Evolutionary conservation across 2,888 invertebrate genomes (phyloP), one percentile per base, ranked within the genome.

Genomic region (Diaperis boleti): DNA sequence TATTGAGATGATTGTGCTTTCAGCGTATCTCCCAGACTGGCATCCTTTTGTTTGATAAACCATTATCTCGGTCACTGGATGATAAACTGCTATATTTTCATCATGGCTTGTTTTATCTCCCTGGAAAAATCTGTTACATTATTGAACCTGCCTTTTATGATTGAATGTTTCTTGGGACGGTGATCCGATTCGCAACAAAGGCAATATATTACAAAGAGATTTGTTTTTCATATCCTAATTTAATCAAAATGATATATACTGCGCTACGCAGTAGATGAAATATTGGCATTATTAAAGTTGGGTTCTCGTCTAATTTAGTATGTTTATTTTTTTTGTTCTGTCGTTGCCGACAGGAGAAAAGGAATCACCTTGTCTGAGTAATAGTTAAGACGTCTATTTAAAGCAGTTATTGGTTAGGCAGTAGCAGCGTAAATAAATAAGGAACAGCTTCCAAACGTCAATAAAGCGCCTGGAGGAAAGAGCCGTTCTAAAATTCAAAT

Each of bases 401-500:
- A 59, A 59, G 52, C 42, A 42, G 55, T 62, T 62, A 57, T 62
- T 47, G 47, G 42, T 62, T 41, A 50, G 57, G 59, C 52, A 59
- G 35, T 18, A 33, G 64, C 59, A 64, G 65, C 47, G 62, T 62
- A 56, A 64, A 63, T 33, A 49, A 59, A 66, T 61, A 59, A 55
- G 50, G 45, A 55, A 62, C 68, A 65, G 65, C 66, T 69, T 67
- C 15, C 41, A 55, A 55, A 64, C 45, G 54, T 64, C 62, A 59
- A 62, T 62, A 65, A 62, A 59, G 55, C 18, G 57, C 50, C 69
- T 47, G 59, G 66, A 68, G 71, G 67, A 55, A 69, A 59, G 59
- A 65, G 69, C 41, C 68, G 68, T 69, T 74, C 70, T 73, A 75
- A 75, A 78, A 78, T 79, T 79, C 76, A 78, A 80, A 80, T 79